These are phyloP conservation scores for Villa cingulata DNA, from an alignment of 2,888 invertebrate species.

Conservation along the genomic window DNA sequence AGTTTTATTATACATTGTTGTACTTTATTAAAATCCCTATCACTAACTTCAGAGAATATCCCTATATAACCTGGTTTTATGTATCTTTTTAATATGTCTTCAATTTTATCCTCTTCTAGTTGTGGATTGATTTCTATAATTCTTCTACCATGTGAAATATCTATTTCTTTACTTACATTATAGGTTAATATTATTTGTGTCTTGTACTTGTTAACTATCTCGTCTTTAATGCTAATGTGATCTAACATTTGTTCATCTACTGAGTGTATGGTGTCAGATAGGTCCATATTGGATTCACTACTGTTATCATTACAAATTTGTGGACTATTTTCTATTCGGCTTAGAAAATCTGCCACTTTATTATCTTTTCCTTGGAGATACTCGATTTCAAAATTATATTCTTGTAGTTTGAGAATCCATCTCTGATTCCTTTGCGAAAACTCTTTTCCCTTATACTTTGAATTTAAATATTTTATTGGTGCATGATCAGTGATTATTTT, in stretches of 20 bases:
- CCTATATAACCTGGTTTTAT: conserved; percentile 5
- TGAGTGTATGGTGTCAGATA: background rate
- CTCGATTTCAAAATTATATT: too few relatives aligned
- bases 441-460: conserved; percentile 3
- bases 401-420: too few relatives aligned
- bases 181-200: too few relatives aligned
- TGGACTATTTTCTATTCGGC: too few relatives aligned
- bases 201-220: too few relatives aligned
- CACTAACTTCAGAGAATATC: conserved; percentile 7
- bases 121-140: conserved; percentile 9
- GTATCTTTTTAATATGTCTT: conserved; percentile 8
- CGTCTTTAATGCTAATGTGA: background rate
- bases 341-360: too few relatives aligned
- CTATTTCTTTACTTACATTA: conserved; percentile 7
- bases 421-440: too few relatives aligned
- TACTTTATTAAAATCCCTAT: conserved; percentile 8
- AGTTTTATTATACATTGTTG: conserved; percentile 8
- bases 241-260: background rate
- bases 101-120: conserved; percentile 2
- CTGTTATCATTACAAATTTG: background rate
- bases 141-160: conserved; percentile 2
- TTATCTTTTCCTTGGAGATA: too few relatives aligned
- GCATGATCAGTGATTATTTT: conserved; percentile 8
- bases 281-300: conserved; percentile 3
- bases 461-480: conserved; percentile 8